Evolutionary conservation across 1,140 invertebrate genomes (phyloP), one percentile per base, ranked within the genome.

Genomic region (Dryas iulia): DNA sequence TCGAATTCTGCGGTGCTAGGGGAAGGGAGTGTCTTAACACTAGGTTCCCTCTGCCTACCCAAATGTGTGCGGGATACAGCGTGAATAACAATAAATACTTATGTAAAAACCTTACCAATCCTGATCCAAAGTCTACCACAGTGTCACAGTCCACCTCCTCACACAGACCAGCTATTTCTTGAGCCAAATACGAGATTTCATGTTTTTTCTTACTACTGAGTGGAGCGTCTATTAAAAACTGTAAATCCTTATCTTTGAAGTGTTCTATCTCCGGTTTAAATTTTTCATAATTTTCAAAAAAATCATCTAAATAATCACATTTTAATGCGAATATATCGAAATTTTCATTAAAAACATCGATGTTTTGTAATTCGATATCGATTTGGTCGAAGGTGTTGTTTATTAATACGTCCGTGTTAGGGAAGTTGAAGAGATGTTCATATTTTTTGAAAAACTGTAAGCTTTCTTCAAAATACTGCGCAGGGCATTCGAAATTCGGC

Each of bases 61-160:
- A n/a, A n/a, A n/a, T n/a, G n/a, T n/a, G n/a, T n/a, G n/a, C n/a
- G n/a, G n/a, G n/a, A n/a, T n/a, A n/a, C n/a, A n/a, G 6, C 2
- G 26, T 28, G 26, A 3, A 3, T 6, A 2, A 28, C 26, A 28
- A 28, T 3, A 3, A 28, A 28, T 28, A 28, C 2, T 3, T 28
- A 28, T 6, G 6, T 3, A 28, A 0, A 26, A 54, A 60, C 8
- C 87, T 83, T 73, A 91, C 89, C 90, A 97, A 89, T 30, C 97
- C 97, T 39, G 95, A 94, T n/a, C 97, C 97, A 75, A 97, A 93
- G 91, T 97, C 97, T 5, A 97, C 89, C 52, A 97, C 92, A n/a
- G 93, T 89, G 66, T 92, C 76, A 73, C 94, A 92, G 8, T 89
- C 81, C 21, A 69, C 71, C 1, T 91, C 69, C 52, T 83, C 63